phyloP scores from a whole-genome alignment of 1,140 invertebrate genomes.

The Leptopilina boulardi region DNA sequence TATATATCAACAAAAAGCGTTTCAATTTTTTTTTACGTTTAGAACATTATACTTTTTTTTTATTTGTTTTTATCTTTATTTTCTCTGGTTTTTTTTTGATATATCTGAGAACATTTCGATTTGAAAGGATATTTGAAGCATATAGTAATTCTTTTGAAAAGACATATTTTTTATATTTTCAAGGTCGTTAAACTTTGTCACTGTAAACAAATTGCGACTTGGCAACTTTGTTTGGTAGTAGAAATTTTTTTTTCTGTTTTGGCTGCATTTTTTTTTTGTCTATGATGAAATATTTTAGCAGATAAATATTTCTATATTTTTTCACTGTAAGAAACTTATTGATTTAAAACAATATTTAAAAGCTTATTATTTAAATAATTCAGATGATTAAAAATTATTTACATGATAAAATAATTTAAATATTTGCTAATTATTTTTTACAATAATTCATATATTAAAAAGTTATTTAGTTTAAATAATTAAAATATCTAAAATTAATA shows the following conservation, averaged over 20 bases:
- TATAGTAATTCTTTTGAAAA: neutral
- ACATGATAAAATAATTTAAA: no score
- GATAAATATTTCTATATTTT: no score
- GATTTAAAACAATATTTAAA: no score
- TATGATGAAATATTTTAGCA: no score
- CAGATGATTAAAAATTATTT: no score
- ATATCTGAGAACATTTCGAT: neutral
- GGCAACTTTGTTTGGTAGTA: neutral
- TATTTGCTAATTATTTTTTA: no score
- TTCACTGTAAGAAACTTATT: no score
- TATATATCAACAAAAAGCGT: neutral
- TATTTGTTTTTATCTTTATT: neutral
- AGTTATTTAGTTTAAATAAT: no score
- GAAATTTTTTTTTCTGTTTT: neutral
- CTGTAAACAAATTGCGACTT: neutral
- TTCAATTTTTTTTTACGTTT: neutral
- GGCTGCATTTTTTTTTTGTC: no score
- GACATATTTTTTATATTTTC: neutral
- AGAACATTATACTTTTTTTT: neutral
- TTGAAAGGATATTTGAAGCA: neutral
- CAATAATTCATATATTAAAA: no score
- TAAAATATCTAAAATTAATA: no score
- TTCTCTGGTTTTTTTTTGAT: neutral
- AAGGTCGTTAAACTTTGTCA: conserved; percentile 5
- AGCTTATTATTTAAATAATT: no score